Base-by-base conservation (phyloP, 2,888 invertebrate species). In the Ennomos erosarius region DNA sequence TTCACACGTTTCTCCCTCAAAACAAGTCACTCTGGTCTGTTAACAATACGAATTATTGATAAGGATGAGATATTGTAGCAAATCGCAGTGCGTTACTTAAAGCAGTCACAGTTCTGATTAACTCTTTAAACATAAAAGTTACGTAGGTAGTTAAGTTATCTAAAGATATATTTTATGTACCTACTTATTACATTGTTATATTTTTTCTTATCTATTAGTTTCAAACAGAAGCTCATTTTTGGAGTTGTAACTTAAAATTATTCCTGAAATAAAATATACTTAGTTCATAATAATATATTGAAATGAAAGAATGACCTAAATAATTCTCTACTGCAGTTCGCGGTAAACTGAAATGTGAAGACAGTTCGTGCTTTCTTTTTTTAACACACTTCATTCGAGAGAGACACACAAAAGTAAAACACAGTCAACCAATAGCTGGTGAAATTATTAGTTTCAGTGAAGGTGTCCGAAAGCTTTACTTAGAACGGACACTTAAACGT, bases 401-500 rank as follows among this genome's bases (percentile, higher is more conserved):
- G 58, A 48, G 52, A 51, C 10, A 45, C 26, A 35, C 40, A 16
- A 33, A 11, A 26, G 43, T 51, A 38, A 36, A 59, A 44, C 35
- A 40, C 37, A 53, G 33, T 37, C 16, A 54, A 44, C 33, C 48
- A 16, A 16, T 16, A 16, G 47, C 37, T 38, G 16, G 33, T 53
- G 53, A 50, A 54, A 47, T 47, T 52, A 48, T 48, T 52, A 42
- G 26, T 58, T 48, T 54, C 57, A 57, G 49, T 50, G 36, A 37
- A 46, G 35, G 13, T 34, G 33, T 33, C 35, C 11, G 38, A 47
- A 62, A 63, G 58, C 57, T 63, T 62, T 51, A 38, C 60, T 38
- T 38, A 49, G 75, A 71, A 73, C 73, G 68, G 69, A 26, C 52
- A 33, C 33, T 2, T 45, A 10, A 35, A 48, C 43, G 36, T 47